Evolutionary conservation across 2,888 invertebrate species (phyloP), one percentile per base, ranked within the genome.

Genomic region (Cephus nigrinus): DNA sequence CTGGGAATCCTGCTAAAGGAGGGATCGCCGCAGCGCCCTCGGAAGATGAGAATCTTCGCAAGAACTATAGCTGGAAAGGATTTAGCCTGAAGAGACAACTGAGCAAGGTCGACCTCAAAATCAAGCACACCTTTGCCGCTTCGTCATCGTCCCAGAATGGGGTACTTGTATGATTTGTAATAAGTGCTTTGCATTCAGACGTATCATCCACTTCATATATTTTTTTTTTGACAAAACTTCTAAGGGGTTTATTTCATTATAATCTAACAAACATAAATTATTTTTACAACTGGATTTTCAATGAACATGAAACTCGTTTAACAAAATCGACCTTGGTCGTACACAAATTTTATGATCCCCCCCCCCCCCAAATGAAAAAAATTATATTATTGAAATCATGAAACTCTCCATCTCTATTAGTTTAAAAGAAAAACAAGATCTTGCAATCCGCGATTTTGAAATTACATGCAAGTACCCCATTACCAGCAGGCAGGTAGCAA

Each of bases 71-170:
- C 79, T 96, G 96, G 96, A 96, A 96, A 92, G 94, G 94, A 80
- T 96, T 96, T 92, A 96, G 95, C 91, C 93, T 97, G 80, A 97
- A 97, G 92, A 94, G 96, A 85, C 96, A 96, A 92, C 93, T 97
- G 85, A 96, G 96, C 81, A 95, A 94, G 92, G 96, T 96, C 84
- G 96, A 96, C 90, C 92, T 95, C 86, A 96, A 95, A 91, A 92
- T 95, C 80, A 95, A 95, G 90, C 95, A 94, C 86, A 95, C 94
- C 74, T 94, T 94, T 92, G 80, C 84, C 75, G 84, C 88, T 78
- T 80, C 82, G 76, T 85, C 85, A 76, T 84, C 88, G 76, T 87
- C 88, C 83, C 89, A 90, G 81, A 90, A 90, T 89, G 90, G 88
- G 90, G 90, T 90, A 90, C 89, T 90, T 90, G 87, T 88, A 88